Evolutionary conservation across 2,888 invertebrate genomes (phyloP).

Genomic region (Hyposoter dolosus): DNA sequence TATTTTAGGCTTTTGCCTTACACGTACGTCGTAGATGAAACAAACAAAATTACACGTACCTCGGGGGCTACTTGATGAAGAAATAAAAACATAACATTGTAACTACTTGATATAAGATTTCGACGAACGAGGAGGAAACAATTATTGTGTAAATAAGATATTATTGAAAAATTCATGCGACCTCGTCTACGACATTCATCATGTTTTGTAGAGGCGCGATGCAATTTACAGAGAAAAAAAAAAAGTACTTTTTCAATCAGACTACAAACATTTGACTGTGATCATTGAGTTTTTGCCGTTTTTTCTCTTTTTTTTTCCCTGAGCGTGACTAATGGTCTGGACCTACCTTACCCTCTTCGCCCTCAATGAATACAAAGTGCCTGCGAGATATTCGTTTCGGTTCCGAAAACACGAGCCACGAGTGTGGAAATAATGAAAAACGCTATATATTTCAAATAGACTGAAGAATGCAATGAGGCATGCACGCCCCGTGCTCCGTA

Average conservation of each 20-base stretch:
- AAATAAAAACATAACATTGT: background rate
- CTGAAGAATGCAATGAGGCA: constrained; percentile 78
- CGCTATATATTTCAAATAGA: constrained; percentile 81
- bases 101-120: background rate
- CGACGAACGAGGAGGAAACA: constrained; percentile 10
- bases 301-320: background rate
- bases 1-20: constrained; percentile 1
- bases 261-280: constrained; percentile 65
- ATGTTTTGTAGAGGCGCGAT: background rate
- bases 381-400: constrained; percentile 78
- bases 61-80: constrained; percentile 8
- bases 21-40: background rate
- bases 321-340: background rate
- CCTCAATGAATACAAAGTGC: constrained; percentile 81
- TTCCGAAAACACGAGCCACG: constrained; percentile 68
- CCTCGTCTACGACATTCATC: background rate
- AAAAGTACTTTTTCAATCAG: constrained; percentile 4
- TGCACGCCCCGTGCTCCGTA: constrained; percentile 70
- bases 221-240: background rate
- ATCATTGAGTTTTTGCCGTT: constrained; percentile 44
- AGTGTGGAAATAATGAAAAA: constrained; percentile 65
- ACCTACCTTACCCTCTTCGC: constrained; percentile 44
- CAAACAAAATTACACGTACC: background rate
- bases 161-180: background rate
- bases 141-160: constrained; percentile 11